phyloP scores from a whole-genome alignment of 1,140 invertebrate species.

The Prorops nasuta region DNA sequence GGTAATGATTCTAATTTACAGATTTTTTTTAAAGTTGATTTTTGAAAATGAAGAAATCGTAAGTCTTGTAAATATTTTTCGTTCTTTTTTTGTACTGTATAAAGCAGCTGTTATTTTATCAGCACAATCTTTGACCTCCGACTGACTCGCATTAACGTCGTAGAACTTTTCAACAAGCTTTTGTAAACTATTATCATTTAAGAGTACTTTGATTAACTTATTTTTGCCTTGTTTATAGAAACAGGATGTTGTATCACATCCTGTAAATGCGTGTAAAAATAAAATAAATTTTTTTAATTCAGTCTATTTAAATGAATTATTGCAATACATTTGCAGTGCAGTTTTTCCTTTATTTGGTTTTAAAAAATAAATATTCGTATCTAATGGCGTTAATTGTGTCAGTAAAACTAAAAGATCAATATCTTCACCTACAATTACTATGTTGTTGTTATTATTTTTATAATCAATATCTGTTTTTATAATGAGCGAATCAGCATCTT shows the following conservation, averaged over 20 bases:
- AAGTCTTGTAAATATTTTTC: not conserved
- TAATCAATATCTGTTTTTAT: constrained; percentile 7
- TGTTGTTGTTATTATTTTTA: not conserved
- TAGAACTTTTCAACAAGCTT: not conserved
- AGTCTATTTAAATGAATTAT: not conserved
- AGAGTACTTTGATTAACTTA: constrained; percentile 4
- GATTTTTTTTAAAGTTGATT: not conserved
- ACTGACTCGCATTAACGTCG: not conserved
- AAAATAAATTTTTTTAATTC: not conserved
- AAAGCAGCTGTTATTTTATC: not conserved
- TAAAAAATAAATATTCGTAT: not conserved
- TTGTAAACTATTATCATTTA: not conserved
- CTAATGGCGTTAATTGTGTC: not conserved
- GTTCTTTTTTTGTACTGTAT: not conserved
- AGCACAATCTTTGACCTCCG: not conserved
- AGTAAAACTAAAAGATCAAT: not conserved
- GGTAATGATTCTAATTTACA: not conserved
- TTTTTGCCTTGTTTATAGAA: constrained; percentile 10
- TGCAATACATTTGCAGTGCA: not conserved
- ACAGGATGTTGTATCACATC: constrained; percentile 6
- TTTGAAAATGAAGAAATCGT: not conserved
- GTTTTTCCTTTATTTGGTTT: not conserved
- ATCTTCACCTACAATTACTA: not conserved
- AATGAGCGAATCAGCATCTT: constrained; percentile 7
- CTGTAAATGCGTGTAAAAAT: constrained; percentile 9